Evolutionary conservation across 2,113 vertebrate species (phyloP).

Genomic region (Oncorhynchus clarkii): DNA sequence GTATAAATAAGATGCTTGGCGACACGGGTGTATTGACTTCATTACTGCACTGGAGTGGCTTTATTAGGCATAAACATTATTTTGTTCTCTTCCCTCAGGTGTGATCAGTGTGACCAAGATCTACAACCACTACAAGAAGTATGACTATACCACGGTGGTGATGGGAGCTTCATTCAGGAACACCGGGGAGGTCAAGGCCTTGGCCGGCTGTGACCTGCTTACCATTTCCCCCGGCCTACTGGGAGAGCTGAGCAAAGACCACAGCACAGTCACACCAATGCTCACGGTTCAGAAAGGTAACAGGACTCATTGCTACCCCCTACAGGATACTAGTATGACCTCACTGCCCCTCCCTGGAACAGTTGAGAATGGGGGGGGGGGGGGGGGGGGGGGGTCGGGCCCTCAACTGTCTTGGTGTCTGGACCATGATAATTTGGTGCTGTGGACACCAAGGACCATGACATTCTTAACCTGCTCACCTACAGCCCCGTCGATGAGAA

Average conservation of each 20-base stretch:
- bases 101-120: constrained; percentile 93
- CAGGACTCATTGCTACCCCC: not conserved
- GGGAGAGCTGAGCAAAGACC: constrained; percentile 87
- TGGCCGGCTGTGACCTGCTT: constrained; percentile 93
- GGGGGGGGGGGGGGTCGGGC: too few species aligned
- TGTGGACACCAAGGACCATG: too few species aligned
- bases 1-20: not conserved
- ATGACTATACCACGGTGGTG: constrained; percentile 91
- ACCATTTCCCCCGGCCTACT: constrained; percentile 92
- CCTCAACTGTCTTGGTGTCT: too few species aligned
- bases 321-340: not conserved
- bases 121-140: constrained; percentile 99
- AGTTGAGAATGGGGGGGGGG: too few species aligned
- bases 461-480: too few species aligned
- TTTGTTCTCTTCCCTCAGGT: constrained; percentile 63
- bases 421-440: too few species aligned
- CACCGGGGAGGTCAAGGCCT: constrained; percentile 87
- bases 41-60: not conserved
- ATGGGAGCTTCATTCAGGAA: constrained; percentile 98
- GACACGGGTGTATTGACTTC: too few species aligned
- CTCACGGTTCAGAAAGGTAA: constrained; percentile 82
- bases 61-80: not conserved
- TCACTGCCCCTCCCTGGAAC: too few species aligned
- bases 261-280: constrained; percentile 59
- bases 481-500: too few species aligned